A percentile compares a stretch with the other conserved stretches of the same genome.
Conservation (phyloP, 2,888 invertebrate genomes). For the Tetranychus piercei region DNA sequence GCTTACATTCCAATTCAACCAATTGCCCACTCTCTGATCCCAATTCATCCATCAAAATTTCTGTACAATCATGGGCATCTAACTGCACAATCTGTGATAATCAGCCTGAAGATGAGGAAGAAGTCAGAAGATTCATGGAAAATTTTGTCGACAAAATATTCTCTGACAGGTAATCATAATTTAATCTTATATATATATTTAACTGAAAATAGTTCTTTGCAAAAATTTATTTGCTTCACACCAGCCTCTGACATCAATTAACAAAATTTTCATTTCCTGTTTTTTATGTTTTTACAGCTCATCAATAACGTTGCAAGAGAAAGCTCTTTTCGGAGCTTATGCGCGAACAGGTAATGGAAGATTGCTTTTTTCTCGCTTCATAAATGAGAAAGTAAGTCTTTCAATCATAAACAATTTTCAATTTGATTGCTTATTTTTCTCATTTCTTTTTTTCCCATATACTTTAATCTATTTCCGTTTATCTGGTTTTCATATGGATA, state of each 20-base stretch:
- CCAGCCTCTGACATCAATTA: background rate
- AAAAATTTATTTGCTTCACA: background rate
- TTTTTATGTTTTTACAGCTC: conserved; percentile 31
- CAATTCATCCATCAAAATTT: background rate
- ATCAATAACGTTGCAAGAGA: conserved; percentile 43
- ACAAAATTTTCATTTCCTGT: conserved; percentile 10
- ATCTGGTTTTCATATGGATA: too few species aligned
- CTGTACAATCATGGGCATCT: background rate
- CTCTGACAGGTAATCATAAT: conserved; percentile 34
- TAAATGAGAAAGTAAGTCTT: conserved; percentile 37
- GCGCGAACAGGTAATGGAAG: conserved; percentile 46
- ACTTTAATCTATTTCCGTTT: background rate
- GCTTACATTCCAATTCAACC: background rate
- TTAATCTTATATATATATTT: background rate
- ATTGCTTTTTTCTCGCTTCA: conserved; percentile 49
- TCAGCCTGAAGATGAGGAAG: conserved; percentile 34
- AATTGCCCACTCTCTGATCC: background rate
- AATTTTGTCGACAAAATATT: conserved; percentile 46
- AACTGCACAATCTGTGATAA: background rate
- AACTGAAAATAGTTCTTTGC: background rate
- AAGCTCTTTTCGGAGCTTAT: conserved; percentile 48
- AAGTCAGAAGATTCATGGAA: conserved; percentile 45
- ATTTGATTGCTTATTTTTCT: background rate
- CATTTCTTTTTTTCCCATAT: background rate
- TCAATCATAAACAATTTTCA: background rate